Conservation (phyloP, 2,797 vertebrate species). For the Gymnodraco acuticeps region DNA sequence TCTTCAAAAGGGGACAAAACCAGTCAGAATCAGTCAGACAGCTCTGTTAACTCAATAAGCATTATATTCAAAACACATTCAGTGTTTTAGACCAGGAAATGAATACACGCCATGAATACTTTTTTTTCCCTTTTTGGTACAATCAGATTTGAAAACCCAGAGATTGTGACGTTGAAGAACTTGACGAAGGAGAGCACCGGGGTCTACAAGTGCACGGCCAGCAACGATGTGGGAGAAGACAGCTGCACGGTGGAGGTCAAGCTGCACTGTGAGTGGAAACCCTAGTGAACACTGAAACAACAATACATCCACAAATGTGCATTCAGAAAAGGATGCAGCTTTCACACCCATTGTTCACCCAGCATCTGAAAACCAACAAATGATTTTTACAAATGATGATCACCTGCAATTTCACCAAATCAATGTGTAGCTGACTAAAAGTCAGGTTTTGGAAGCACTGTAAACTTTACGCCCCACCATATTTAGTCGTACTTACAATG, state of each 20-base stretch:
- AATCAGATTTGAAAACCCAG: slow-evolving; percentile 89
- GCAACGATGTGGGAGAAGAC: slow-evolving; percentile 91
- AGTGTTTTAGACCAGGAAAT: background rate
- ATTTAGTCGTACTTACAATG: too few species aligned
- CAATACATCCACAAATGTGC: background rate
- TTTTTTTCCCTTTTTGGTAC: background rate
- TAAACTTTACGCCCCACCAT: background rate
- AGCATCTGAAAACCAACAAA: background rate
- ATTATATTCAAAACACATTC: background rate
- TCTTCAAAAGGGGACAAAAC: background rate
- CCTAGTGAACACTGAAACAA: background rate
- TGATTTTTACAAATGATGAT: background rate
- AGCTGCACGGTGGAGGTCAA: slow-evolving; percentile 90
- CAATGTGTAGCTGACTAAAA: background rate
- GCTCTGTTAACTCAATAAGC: background rate
- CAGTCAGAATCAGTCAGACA: too few species aligned
- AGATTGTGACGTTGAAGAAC: slow-evolving; percentile 90
- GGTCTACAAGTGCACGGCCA: slow-evolving; percentile 90
- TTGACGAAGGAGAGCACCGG: slow-evolving; percentile 88
- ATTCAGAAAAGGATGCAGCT: background rate
- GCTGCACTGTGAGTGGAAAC: slow-evolving; percentile 89
- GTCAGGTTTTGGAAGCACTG: background rate
- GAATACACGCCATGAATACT: background rate
- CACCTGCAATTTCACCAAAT: too few species aligned
- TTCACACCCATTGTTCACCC: background rate